phyloP scores from a whole-genome alignment of 2,113 vertebrate genomes.

The Corydoras maculifer region DNA sequence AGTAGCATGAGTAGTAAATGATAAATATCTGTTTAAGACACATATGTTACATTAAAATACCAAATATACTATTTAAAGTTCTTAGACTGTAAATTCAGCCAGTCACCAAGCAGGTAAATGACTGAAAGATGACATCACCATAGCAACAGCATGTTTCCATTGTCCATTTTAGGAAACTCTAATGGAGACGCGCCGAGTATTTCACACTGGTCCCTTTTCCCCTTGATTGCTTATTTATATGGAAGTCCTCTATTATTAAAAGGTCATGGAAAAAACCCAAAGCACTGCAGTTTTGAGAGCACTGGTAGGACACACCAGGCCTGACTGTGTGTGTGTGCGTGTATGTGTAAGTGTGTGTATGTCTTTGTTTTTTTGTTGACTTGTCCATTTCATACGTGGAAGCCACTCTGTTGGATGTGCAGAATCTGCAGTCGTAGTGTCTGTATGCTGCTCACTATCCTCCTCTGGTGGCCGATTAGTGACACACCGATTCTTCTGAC shows the following conservation, averaged over 20 bases:
- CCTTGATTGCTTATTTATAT: constrained; percentile 15
- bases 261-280: constrained; percentile 11
- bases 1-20: constrained; percentile 37
- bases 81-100: constrained; percentile 34
- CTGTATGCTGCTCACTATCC: constrained; percentile 99
- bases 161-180: constrained; percentile 24
- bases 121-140: constrained; percentile 41
- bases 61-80: constrained; percentile 44
- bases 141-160: constrained; percentile 28
- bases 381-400: constrained; percentile 83
- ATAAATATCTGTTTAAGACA: constrained; percentile 61
- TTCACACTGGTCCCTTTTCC: constrained; percentile 21
- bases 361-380: constrained; percentile 42
- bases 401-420: constrained; percentile 93
- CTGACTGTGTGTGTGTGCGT: constrained; percentile 12
- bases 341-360: background rate
- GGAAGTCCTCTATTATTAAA: constrained; percentile 27
- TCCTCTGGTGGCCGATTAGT: constrained; percentile 97
- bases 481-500: constrained; percentile 90
- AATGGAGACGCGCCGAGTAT: constrained; percentile 14
- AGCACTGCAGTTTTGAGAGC: constrained; percentile 3
- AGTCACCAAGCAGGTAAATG: constrained; percentile 27
- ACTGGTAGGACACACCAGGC: constrained; percentile 18
- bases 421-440: constrained; percentile 92
- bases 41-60: constrained; percentile 45